These are phyloP conservation scores for Xylophagus ater DNA, from an alignment of 2,888 invertebrate genomes.

Conservation along the genomic window DNA sequence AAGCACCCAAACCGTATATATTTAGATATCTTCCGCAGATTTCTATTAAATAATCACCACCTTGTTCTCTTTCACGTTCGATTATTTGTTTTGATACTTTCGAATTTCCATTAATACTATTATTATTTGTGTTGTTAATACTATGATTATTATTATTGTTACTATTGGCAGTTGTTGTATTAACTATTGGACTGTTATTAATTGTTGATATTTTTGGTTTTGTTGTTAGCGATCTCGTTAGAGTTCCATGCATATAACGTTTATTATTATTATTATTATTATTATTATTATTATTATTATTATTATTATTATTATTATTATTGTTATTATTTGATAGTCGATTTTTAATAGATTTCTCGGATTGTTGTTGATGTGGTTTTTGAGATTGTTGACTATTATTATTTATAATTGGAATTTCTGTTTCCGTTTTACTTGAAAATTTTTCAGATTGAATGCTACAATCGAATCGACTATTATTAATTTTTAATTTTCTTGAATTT, in stretches of 20 bases:
- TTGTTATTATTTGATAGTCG: constrained; percentile 8
- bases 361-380: constrained; percentile 2
- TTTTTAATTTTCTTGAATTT: background rate
- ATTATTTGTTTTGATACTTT: constrained; percentile 23
- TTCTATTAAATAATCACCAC: constrained; percentile 83
- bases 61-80: constrained; percentile 39
- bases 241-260: constrained; percentile 33
- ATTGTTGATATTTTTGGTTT: constrained; percentile 13
- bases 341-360: constrained; percentile 6
- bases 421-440: constrained; percentile 13
- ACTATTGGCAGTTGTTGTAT: constrained; percentile 12
- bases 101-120: constrained; percentile 11
- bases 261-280: constrained; percentile 19
- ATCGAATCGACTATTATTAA: background rate
- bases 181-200: constrained; percentile 14
- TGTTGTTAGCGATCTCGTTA: constrained; percentile 34
- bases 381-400: background rate
- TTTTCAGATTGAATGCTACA: constrained; percentile 14
- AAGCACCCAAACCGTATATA: constrained; percentile 78
- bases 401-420: constrained; percentile 7
- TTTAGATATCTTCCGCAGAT: constrained; percentile 72
- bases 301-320: background rate
- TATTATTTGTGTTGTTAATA: background rate
- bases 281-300: constrained; percentile 10
- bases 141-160: background rate